A percentile compares a stretch with the other conserved stretches of the same genome.
These are phyloP conservation scores for Atethmia centrago DNA, from an alignment of 2,888 invertebrate genomes.

Conservation along the genomic window DNA sequence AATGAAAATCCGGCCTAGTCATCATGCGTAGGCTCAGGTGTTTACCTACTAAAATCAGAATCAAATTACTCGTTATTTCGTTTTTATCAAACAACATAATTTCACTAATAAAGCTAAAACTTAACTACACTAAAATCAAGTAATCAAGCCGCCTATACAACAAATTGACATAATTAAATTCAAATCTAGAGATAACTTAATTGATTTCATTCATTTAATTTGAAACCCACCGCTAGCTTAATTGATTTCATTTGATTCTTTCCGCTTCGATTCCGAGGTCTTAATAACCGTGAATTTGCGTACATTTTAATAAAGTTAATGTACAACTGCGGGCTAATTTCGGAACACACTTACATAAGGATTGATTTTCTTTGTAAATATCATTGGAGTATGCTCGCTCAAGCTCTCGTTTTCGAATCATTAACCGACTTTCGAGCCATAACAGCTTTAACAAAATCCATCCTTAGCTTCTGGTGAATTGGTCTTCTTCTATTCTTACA, in stretches of 20 bases:
- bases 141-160: conserved; percentile 54
- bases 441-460: not conserved
- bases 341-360: not conserved
- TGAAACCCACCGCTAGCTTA: conserved; percentile 55
- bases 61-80: not conserved
- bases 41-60: not conserved
- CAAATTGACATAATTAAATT: conserved; percentile 62
- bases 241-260: conserved; percentile 58
- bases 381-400: not conserved
- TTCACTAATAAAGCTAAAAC: conserved; percentile 36
- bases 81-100: conserved; percentile 21
- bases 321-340: conserved; percentile 15
- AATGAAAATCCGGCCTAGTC: not conserved
- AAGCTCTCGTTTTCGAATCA: not conserved
- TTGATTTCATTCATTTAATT: conserved; percentile 62
- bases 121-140: conserved; percentile 30
- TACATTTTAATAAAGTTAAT: conserved; percentile 25
- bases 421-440: not conserved
- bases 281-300: conserved; percentile 43
- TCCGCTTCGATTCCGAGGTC: conserved; percentile 56
- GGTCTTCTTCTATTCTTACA: not conserved
- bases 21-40: no score
- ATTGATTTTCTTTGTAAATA: not conserved
- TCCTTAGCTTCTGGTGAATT: not conserved
- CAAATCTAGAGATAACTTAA: conserved; percentile 53